Evolutionary conservation across 92 coral and sea anemone species (phyloP).

Genomic region (Siderastrea siderea): DNA sequence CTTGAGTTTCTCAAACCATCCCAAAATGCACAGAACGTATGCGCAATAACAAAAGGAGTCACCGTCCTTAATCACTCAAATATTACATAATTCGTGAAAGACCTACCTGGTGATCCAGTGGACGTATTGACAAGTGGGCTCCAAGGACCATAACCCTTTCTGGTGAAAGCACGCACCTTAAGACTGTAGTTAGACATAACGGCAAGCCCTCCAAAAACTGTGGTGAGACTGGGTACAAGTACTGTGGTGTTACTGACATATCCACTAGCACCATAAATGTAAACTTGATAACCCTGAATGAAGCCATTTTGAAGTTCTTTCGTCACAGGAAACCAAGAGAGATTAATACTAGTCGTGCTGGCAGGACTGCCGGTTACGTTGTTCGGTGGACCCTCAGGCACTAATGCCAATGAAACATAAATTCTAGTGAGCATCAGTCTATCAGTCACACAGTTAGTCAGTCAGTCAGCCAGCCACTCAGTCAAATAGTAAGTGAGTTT

Average conservation of each 20-base stretch:
- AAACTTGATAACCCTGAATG: slow-evolving; percentile 37
- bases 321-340: slow-evolving; percentile 65
- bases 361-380: slow-evolving; percentile 37
- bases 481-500: neutral
- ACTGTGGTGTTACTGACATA: neutral
- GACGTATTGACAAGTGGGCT: slow-evolving; percentile 33
- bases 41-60: no score
- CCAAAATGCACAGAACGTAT: no score
- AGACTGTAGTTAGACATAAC: slow-evolving; percentile 51
- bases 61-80: neutral
- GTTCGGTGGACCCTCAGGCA: slow-evolving; percentile 69
- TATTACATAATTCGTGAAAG: neutral
- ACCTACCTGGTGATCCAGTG: slow-evolving; percentile 54
- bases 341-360: slow-evolving; percentile 35
- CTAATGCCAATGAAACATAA: slow-evolving; percentile 18
- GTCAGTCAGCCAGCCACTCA: neutral
- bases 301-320: slow-evolving; percentile 47
- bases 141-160: slow-evolving; percentile 66
- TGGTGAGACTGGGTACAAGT: neutral
- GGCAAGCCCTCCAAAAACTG: slow-evolving; percentile 32
- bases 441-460: neutral
- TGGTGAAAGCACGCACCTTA: slow-evolving; percentile 53
- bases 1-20: no score
- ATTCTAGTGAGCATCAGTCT: neutral
- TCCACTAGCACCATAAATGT: neutral